Conservation (phyloP, 2,113 vertebrate species). For the Pycnonotus jocosus region DNA sequence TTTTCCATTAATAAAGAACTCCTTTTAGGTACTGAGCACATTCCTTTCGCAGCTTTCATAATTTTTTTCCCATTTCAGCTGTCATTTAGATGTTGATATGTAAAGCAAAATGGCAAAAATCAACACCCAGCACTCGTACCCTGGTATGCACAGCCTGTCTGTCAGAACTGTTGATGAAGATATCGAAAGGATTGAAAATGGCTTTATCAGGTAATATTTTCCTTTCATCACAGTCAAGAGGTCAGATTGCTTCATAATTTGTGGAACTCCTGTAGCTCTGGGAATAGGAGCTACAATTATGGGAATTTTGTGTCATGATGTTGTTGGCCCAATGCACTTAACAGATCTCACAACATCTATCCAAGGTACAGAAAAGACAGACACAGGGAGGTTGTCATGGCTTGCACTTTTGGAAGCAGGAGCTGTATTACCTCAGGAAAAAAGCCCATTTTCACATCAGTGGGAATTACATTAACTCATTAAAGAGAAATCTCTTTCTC, state of each 20-base stretch:
- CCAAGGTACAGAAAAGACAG: background rate
- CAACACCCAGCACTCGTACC: slow-evolving; percentile 77
- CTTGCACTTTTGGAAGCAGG: background rate
- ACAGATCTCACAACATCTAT: background rate
- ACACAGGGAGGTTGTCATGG: background rate
- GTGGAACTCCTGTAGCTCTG: background rate
- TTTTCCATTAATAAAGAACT: background rate
- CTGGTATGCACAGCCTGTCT: slow-evolving; percentile 45
- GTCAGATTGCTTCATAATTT: background rate
- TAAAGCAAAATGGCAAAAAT: slow-evolving; percentile 83
- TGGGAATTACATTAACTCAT: background rate
- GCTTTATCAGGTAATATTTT: slow-evolving; percentile 79
- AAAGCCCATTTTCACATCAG: background rate
- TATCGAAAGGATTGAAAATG: slow-evolving; percentile 76
- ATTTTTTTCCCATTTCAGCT: slow-evolving; percentile 9
- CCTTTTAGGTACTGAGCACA: background rate
- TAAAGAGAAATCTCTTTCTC: background rate
- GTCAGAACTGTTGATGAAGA: slow-evolving; percentile 71
- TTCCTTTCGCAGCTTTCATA: background rate
- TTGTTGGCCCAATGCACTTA: background rate
- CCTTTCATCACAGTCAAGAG: background rate
- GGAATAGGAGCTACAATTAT: background rate
- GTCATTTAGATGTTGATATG: slow-evolving; percentile 40
- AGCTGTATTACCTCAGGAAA: background rate
- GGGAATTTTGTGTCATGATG: background rate